Percentiles rank a stretch among this genome's conserved stretches.
Conservation (phyloP, 2,113 vertebrate species). For the Microcebus lehilahytsara region DNA sequence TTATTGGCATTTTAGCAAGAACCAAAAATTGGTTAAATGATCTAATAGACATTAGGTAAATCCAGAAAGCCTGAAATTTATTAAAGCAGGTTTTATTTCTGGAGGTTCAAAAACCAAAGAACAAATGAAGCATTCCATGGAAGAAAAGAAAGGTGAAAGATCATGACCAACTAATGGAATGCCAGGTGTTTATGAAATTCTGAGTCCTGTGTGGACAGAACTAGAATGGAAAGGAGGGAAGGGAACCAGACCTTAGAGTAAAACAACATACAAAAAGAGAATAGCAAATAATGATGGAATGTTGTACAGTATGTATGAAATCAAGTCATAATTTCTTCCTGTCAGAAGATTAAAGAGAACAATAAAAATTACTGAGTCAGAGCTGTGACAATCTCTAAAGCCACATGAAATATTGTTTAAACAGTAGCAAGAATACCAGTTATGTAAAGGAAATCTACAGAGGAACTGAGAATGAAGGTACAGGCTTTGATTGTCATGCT, state of each 20-base stretch:
- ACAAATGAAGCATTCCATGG: constrained; percentile 49
- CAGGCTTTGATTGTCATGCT: background rate
- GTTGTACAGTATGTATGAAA: constrained; percentile 66
- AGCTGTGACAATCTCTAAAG: constrained; percentile 51
- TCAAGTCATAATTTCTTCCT: constrained; percentile 70
- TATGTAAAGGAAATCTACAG: constrained; percentile 42
- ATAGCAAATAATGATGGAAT: constrained; percentile 61
- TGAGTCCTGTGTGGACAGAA: constrained; percentile 59
- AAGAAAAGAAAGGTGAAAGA: constrained; percentile 73
- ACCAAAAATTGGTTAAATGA: constrained; percentile 19
- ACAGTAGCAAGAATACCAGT: constrained; percentile 26
- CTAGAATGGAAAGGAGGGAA: constrained; percentile 57
- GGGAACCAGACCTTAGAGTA: constrained; percentile 62
- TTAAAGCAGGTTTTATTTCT: constrained; percentile 65
- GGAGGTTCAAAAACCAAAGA: constrained; percentile 69
- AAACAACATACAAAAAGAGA: constrained; percentile 69
- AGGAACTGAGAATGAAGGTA: constrained; percentile 26
- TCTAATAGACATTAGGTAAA: background rate
- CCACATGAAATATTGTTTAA: constrained; percentile 68
- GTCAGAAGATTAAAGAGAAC: constrained; percentile 71
- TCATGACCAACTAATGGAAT: constrained; percentile 72
- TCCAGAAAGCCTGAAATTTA: constrained; percentile 47
- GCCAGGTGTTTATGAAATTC: constrained; percentile 80
- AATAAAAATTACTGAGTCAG: constrained; percentile 58
- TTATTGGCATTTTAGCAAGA: constrained; percentile 38